Evolutionary conservation across 2,888 invertebrate genomes (phyloP).

Genomic region (Pseudolycoriella hygida): DNA sequence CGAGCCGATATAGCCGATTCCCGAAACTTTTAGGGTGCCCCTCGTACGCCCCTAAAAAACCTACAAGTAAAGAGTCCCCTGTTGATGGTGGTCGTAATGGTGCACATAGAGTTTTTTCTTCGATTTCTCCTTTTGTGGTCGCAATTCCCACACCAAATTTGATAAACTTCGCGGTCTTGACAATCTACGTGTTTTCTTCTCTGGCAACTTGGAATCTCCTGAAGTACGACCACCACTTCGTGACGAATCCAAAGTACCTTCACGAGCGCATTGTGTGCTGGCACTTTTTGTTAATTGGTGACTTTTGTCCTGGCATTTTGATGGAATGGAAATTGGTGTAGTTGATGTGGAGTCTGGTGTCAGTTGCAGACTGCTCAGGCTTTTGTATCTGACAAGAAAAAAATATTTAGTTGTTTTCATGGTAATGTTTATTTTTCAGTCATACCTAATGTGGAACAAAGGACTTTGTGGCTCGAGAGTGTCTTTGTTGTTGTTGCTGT

Average conservation of each 20-base stretch:
- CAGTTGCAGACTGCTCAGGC: constrained; percentile 28
- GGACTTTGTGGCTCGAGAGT: constrained; percentile 30
- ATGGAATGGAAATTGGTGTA: constrained; percentile 28
- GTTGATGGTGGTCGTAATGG: constrained; percentile 30
- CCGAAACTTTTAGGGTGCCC: no score
- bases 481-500: constrained; percentile 18
- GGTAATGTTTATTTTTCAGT: no score
- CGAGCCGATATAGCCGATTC: no score
- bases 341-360: constrained; percentile 26
- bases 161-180: constrained; percentile 73
- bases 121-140: constrained; percentile 30
- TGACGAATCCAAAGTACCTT: constrained; percentile 77
- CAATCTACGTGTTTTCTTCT: constrained; percentile 62
- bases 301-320: constrained; percentile 17
- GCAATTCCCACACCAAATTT: constrained; percentile 68
- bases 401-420: background rate
- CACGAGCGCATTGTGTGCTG: constrained; percentile 33
- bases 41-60: no score
- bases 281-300: constrained; percentile 18
- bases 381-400: constrained; percentile 23
- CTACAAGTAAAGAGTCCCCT: constrained; percentile 29
- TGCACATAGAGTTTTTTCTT: constrained; percentile 30
- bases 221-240: constrained; percentile 76
- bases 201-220: constrained; percentile 71
- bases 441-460: constrained; percentile 29